phyloP scores from a whole-genome alignment of 2,797 vertebrate species.

The Dipus sagitta region DNA sequence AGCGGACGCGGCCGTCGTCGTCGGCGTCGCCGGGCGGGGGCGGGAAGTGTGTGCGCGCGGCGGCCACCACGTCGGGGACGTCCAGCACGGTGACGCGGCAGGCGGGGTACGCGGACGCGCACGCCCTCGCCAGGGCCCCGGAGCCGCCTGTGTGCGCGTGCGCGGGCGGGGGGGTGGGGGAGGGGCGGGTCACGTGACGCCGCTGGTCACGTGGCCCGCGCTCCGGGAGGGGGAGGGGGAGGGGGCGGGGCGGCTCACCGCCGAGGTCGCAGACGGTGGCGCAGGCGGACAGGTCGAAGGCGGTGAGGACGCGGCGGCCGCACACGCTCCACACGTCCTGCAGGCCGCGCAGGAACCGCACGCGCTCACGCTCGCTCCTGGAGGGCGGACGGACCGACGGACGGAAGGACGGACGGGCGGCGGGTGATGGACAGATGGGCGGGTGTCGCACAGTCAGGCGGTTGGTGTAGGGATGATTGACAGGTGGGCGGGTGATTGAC shows the following conservation, averaged over 20 bases:
- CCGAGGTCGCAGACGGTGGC: slow-evolving; percentile 91
- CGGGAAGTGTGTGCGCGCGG: slow-evolving; percentile 88
- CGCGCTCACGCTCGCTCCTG: slow-evolving; percentile 93
- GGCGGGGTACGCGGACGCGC: slow-evolving; percentile 89
- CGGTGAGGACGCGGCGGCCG: slow-evolving; percentile 89
- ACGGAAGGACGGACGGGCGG: too few relatives aligned
- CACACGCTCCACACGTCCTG: slow-evolving; percentile 93
- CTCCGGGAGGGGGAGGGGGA: too few relatives aligned
- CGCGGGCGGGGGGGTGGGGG: too few relatives aligned
- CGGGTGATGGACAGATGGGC: too few relatives aligned
- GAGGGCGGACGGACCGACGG: too few relatives aligned
- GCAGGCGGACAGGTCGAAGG: slow-evolving; percentile 91
- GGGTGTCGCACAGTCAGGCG: too few relatives aligned
- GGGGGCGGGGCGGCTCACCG: slow-evolving; percentile 82
- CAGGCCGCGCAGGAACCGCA: slow-evolving; percentile 92
- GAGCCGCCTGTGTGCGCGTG: slow-evolving; percentile 92
- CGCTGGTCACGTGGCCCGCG: too few relatives aligned
- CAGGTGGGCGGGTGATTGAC: too few relatives aligned
- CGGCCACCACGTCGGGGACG: slow-evolving; percentile 91
- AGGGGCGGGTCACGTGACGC: too few relatives aligned
- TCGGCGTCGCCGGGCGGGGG: slow-evolving; percentile 80
- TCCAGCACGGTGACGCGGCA: slow-evolving; percentile 92
- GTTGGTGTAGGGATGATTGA: too few relatives aligned
- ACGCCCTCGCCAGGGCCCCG: slow-evolving; percentile 92
- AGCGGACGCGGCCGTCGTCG: background rate